Evolutionary conservation across 2,888 invertebrate species (phyloP).

Genomic region (Caenorhabditis japonica): DNA sequence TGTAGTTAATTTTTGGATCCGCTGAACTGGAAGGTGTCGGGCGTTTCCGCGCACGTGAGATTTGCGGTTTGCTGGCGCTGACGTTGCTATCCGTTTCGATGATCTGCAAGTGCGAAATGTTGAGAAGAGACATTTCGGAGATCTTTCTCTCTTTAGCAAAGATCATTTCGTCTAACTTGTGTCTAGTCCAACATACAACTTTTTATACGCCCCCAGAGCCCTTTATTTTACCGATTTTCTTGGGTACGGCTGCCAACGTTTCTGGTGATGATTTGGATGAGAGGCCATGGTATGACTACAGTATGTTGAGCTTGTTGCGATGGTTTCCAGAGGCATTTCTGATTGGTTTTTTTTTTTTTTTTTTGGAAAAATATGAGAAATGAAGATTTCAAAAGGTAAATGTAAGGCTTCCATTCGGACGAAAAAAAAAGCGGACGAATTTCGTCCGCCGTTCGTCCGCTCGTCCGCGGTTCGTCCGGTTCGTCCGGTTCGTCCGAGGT

Average conservation of each 20-base stretch:
- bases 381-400: no score
- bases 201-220: background rate
- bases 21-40: conserved; percentile 49
- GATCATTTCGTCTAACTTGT: conserved; percentile 37
- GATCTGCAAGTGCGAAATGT: conserved; percentile 40
- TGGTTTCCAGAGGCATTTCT: conserved; percentile 38
- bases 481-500: no score
- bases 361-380: no score
- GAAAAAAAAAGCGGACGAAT: no score
- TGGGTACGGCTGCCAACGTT: conserved; percentile 28
- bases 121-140: background rate
- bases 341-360: no score
- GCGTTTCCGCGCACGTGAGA: conserved; percentile 25
- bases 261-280: conserved; percentile 3
- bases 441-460: no score
- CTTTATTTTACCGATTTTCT: conserved; percentile 10
- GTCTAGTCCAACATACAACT: conserved; percentile 5
- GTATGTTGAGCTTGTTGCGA: conserved; percentile 23
- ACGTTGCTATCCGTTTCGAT: conserved; percentile 43
- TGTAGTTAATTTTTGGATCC: conserved; percentile 55
- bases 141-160: conserved; percentile 17
- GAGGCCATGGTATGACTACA: conserved; percentile 24
- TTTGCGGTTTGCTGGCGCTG: no score
- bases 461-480: no score
- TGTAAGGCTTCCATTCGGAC: no score